These are phyloP conservation scores for Thaleichthys pacificus DNA, from an alignment of 2,797 vertebrate species.

Conservation along the genomic window DNA sequence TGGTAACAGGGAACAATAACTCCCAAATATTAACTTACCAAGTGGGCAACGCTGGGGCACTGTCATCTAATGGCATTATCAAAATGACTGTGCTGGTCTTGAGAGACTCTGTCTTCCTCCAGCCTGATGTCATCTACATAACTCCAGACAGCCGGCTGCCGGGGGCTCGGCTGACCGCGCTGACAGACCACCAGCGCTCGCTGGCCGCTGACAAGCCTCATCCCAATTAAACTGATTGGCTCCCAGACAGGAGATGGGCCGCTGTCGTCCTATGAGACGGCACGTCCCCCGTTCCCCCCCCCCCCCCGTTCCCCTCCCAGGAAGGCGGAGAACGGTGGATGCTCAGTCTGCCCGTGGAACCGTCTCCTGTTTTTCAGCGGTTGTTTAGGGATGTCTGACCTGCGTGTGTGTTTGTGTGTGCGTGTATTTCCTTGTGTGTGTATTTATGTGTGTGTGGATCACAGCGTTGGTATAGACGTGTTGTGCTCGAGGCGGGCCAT, in stretches of 20 bases:
- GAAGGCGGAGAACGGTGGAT: too few species aligned
- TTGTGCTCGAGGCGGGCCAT: too few species aligned
- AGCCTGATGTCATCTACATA: slow-evolving; percentile 69
- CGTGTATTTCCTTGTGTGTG: too few species aligned
- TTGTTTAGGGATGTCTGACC: too few species aligned
- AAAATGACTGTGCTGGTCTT: slow-evolving; percentile 64
- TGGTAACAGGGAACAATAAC: slow-evolving; percentile 50
- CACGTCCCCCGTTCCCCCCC: too few species aligned
- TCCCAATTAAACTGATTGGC: slow-evolving; percentile 60
- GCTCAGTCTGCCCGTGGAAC: too few species aligned
- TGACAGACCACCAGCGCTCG: slow-evolving; percentile 49
- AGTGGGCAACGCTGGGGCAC: slow-evolving; percentile 56
- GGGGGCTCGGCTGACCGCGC: slow-evolving; percentile 26
- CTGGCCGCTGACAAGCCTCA: slow-evolving; percentile 47
- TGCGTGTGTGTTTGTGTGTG: too few species aligned
- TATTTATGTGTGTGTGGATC: too few species aligned
- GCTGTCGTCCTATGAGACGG: slow-evolving; percentile 18
- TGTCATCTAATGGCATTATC: slow-evolving; percentile 73
- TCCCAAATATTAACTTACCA: slow-evolving; percentile 62
- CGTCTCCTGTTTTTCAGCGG: too few species aligned
- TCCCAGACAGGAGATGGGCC: slow-evolving; percentile 38
- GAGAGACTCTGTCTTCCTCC: slow-evolving; percentile 65
- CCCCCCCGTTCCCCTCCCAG: slow-evolving; percentile 36
- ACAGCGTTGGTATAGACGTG: too few species aligned
- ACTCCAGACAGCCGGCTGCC: slow-evolving; percentile 60